phyloP scores from a whole-genome alignment of 2,888 invertebrate genomes.

The Serrognathus titanus region DNA sequence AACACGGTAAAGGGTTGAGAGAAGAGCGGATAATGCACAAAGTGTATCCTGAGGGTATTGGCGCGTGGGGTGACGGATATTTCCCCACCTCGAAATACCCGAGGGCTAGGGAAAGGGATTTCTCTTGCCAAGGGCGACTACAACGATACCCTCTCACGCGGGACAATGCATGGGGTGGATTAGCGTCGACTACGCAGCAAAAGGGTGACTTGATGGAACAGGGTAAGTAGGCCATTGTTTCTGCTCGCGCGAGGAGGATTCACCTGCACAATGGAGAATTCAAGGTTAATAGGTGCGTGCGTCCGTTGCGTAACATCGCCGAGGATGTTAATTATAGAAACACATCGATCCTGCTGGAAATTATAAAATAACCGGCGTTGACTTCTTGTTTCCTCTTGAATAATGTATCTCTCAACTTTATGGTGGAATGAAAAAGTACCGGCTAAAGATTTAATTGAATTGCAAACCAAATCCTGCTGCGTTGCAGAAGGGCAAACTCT shows the following conservation, averaged over 20 bases:
- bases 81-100: neutral
- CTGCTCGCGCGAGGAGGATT: conserved; percentile 3
- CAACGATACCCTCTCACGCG: conserved; percentile 14
- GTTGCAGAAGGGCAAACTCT: too few species aligned
- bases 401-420: too few species aligned
- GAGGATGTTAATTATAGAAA: neutral
- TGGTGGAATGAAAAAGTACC: too few species aligned
- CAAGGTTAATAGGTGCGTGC: neutral
- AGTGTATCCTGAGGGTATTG: conserved; percentile 15
- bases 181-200: conserved; percentile 14
- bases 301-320: neutral
- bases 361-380: too few species aligned
- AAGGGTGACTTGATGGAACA: conserved; percentile 16
- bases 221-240: conserved; percentile 15
- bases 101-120: conserved; percentile 2
- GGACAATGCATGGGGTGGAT: conserved; percentile 14
- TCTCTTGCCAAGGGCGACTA: conserved; percentile 3
- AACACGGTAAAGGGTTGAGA: neutral
- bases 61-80: conserved; percentile 10
- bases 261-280: neutral
- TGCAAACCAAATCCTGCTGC: too few species aligned
- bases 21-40: conserved; percentile 11
- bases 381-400: too few species aligned
- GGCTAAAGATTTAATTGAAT: too few species aligned
- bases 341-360: neutral